phyloP scores from a whole-genome alignment of 2,888 invertebrate species.

The Epinotia ramella region DNA sequence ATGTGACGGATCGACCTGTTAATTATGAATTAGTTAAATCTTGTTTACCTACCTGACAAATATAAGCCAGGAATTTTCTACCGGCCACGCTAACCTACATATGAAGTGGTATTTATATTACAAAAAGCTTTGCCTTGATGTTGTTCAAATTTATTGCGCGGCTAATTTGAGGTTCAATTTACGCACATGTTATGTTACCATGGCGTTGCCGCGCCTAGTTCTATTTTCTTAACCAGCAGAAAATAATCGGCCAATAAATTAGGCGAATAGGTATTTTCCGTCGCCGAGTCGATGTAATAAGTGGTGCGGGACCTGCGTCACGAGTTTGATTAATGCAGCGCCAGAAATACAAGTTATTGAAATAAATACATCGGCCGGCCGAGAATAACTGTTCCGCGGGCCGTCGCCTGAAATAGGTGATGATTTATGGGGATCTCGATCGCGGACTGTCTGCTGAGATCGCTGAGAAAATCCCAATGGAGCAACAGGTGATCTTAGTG shows the following conservation, averaged over 20 bases:
- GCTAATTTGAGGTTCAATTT: neutral
- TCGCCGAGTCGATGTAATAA: constrained; percentile 30
- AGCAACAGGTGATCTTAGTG: neutral
- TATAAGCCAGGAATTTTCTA: no score
- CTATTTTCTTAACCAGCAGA: constrained; percentile 12
- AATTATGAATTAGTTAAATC: no score
- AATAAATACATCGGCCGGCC: constrained; percentile 38
- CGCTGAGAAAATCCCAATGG: neutral
- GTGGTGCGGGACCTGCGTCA: constrained; percentile 35
- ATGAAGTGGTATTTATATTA: neutral
- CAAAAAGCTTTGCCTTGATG: neutral
- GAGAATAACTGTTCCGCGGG: constrained; percentile 33
- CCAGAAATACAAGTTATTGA: constrained; percentile 44
- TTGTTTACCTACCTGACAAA: no score
- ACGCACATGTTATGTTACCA: constrained; percentile 15
- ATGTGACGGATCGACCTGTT: no score
- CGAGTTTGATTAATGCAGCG: constrained; percentile 36
- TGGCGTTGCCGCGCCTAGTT: constrained; percentile 2
- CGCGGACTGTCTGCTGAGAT: neutral
- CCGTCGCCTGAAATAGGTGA: constrained; percentile 30
- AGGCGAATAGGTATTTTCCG: constrained; percentile 30
- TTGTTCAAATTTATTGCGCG: neutral
- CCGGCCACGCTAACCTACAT: neutral
- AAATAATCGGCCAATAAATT: constrained; percentile 22
- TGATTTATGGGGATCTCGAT: constrained; percentile 28